These are phyloP conservation scores for Prionace glauca DNA, from an alignment of 2,797 vertebrate genomes.

Conservation along the genomic window DNA sequence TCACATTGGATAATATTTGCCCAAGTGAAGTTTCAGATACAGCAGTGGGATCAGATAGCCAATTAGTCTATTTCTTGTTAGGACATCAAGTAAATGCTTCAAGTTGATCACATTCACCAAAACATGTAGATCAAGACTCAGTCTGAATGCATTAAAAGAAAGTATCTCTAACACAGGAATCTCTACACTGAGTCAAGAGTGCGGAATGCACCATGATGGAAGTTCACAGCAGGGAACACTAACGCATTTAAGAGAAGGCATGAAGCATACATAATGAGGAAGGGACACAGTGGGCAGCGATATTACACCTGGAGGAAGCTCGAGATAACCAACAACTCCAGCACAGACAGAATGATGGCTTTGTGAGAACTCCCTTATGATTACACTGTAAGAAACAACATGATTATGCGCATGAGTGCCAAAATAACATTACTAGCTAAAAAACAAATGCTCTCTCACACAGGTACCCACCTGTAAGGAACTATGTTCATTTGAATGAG, in stretches of 20 bases:
- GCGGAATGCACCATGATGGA: not conserved
- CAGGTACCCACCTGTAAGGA: constrained; percentile 63
- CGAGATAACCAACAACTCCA: not conserved
- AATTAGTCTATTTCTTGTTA: too few species aligned
- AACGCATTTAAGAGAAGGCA: not conserved
- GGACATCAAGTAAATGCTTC: not conserved
- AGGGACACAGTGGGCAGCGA: not conserved
- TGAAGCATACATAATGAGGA: not conserved
- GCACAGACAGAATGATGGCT: not conserved
- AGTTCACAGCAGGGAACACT: not conserved
- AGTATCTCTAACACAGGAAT: too few species aligned
- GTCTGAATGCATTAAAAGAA: not conserved
- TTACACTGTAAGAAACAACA: not conserved
- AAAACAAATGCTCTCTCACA: not conserved
- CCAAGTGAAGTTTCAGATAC: too few species aligned
- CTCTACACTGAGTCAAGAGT: not conserved
- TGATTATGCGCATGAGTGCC: not conserved
- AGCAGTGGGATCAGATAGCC: too few species aligned
- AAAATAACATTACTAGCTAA: not conserved
- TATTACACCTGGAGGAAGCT: not conserved
- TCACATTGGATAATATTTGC: too few species aligned
- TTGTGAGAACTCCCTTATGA: not conserved
- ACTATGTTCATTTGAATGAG: constrained; percentile 57
- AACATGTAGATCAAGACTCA: not conserved
- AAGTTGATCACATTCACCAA: not conserved